Conservation (phyloP, 2,888 invertebrate genomes). For the Osmoderma eremita region DNA sequence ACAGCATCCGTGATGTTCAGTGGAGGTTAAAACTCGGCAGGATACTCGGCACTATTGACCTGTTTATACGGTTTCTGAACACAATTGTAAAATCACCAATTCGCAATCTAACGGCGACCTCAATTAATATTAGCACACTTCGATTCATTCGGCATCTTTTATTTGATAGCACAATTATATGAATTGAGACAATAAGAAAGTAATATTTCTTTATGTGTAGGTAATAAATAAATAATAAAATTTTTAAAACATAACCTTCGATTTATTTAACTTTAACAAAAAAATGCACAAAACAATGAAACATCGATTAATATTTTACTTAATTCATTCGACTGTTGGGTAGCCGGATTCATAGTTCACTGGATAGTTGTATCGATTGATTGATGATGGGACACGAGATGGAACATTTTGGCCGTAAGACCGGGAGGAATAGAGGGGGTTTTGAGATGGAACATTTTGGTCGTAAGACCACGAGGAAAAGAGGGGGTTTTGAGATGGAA, state of each 20-base stretch:
- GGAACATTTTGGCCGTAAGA: too few relatives aligned
- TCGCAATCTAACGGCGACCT: slow-evolving; percentile 21
- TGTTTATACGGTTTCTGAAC: slow-evolving; percentile 32
- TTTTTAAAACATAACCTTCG: slow-evolving; percentile 7
- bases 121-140: slow-evolving; percentile 12
- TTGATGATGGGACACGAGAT: neutral
- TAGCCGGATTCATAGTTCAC: neutral
- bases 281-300: slow-evolving; percentile 8
- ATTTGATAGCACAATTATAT: neutral
- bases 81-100: slow-evolving; percentile 31
- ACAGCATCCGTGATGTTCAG: neutral
- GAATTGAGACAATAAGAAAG: neutral
- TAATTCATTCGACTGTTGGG: slow-evolving; percentile 5
- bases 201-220: neutral
- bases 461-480: too few relatives aligned
- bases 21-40: slow-evolving; percentile 4
- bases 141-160: neutral
- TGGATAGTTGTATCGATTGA: neutral
- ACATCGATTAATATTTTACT: neutral
- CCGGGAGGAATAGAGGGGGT: too few relatives aligned
- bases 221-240: neutral
- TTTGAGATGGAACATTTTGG: too few relatives aligned
- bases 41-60: slow-evolving; percentile 27
- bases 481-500: too few relatives aligned
- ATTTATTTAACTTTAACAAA: slow-evolving; percentile 18